Evolutionary conservation across 2,797 vertebrate species (phyloP).

Genomic region (Anas georgica): DNA sequence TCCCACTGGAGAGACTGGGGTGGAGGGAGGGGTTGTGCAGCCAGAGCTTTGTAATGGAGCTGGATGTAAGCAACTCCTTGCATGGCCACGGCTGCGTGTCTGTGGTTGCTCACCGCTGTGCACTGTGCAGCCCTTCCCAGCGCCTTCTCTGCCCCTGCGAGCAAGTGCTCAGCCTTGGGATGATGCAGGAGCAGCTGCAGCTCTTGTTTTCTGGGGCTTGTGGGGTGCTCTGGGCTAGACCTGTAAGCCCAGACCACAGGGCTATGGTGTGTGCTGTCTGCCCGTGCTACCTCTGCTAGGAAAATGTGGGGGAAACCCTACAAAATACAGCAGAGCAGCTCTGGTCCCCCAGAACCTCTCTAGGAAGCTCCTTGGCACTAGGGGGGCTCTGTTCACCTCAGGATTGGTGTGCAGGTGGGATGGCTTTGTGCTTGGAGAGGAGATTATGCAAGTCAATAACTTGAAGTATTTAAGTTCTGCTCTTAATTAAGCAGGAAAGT

Average conservation of each 20-base stretch:
- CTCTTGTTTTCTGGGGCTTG: background rate
- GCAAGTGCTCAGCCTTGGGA: rapidly evolving
- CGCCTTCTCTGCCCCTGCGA: rapidly evolving
- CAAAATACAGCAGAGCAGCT: background rate
- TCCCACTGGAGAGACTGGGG: background rate
- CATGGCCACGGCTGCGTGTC: rapidly evolving
- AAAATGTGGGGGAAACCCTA: background rate
- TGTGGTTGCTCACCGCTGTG: rapidly evolving
- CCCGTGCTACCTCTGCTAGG: background rate
- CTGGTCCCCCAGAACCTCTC: too few species aligned
- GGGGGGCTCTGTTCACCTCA: background rate
- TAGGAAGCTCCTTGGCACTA: rapidly evolving
- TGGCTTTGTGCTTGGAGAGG: background rate
- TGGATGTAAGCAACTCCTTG: background rate
- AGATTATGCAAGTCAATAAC: background rate
- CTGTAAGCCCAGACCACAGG: background rate
- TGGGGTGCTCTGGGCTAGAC: background rate
- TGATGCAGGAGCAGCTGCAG: rapidly evolving
- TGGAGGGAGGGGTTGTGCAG: background rate
- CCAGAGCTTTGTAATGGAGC: rapidly evolving
- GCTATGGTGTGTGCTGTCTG: rapidly evolving
- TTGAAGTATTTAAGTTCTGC: background rate
- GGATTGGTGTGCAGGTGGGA: rapidly evolving
- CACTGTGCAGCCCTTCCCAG: background rate
- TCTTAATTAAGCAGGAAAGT: background rate